Evolutionary conservation across 2,797 vertebrate genomes (phyloP).

Genomic region (Chaetophractus vellerosus): DNA sequence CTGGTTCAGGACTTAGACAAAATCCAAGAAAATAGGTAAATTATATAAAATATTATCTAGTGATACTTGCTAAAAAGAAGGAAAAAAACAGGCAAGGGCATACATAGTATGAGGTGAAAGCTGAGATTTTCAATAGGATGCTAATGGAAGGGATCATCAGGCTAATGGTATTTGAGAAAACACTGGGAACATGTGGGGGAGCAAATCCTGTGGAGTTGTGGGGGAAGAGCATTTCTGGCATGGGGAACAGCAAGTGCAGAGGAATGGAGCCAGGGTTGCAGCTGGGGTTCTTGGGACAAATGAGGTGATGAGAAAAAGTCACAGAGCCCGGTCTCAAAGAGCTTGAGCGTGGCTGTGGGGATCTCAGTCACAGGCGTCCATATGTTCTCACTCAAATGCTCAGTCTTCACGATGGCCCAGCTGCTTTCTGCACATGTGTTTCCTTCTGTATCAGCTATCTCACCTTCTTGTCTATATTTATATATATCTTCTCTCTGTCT

Average conservation of each 20-base stretch:
- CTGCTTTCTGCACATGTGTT: not conserved
- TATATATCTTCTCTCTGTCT: not conserved
- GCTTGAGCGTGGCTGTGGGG: too few species aligned
- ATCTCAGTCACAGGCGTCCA: not conserved
- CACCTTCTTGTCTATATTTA: not conserved
- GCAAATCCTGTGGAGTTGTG: not conserved
- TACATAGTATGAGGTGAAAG: too few species aligned
- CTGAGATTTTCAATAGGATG: not conserved
- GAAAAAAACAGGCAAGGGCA: not conserved
- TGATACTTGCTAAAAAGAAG: not conserved
- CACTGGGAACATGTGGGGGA: not conserved
- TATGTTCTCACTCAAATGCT: not conserved
- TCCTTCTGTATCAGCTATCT: not conserved
- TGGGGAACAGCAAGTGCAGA: not conserved
- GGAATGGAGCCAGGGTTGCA: not conserved
- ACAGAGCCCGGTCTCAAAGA: not conserved
- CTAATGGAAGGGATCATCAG: not conserved
- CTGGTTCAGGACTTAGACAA: not conserved
- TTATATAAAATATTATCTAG: not conserved
- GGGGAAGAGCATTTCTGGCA: not conserved
- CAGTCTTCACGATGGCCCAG: rapidly evolving
- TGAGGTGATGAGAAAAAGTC: not conserved
- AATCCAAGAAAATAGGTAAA: not conserved
- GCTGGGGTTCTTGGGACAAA: too few species aligned
- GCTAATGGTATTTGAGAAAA: not conserved